Base-by-base conservation (phyloP, 1,140 invertebrate genomes). In the Heliconius melpomene region DNA sequence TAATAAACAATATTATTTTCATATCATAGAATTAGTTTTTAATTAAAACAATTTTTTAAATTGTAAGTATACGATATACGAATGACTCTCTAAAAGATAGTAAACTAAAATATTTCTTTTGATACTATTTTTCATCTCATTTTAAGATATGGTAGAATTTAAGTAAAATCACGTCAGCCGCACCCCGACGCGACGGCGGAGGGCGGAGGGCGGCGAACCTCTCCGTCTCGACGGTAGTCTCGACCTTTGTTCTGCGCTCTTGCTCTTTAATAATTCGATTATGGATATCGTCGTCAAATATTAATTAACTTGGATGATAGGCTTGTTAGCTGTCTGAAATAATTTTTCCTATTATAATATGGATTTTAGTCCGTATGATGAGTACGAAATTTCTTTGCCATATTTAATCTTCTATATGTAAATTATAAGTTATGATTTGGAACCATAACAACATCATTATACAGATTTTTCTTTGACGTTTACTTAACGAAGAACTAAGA, bases 171-270 rank as follows among this genome's bases (percentile, higher is more conserved):
- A 23, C 60, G 60, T 66, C 60, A 26, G 26, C 52, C 38, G 36
- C 72, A 80, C 74, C 79, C 79, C 29, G 2, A 2, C 2, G 78
- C 86, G 78, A 46, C 1, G 40, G 40, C 29, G 70, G 79, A 80
- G 86, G 84, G 79, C 40, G 40, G 79, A 80, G 86, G 83, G 79
- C 86, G 80, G 77, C 81, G 86, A 86, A 86, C 86, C 75, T 77
- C 79, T 57, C 40, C 80, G 83, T 84, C 80, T 81, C 72, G 66
- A 38, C 79, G 66, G 74, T 70, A 72, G 74, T 76, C 40, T 76
- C 60, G 75, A 77, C 75, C 75, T 77, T 77, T 77, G 75, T 77
- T 77, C 75, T 71, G 26, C 29, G n/a, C 13, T 46, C 60, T 71
- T 32, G 38, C 54, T 23, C 36, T 40, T 50, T 75, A 75, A 71